Conservation (phyloP, 2,113 vertebrate genomes). For the Ardeotis arabs region DNA sequence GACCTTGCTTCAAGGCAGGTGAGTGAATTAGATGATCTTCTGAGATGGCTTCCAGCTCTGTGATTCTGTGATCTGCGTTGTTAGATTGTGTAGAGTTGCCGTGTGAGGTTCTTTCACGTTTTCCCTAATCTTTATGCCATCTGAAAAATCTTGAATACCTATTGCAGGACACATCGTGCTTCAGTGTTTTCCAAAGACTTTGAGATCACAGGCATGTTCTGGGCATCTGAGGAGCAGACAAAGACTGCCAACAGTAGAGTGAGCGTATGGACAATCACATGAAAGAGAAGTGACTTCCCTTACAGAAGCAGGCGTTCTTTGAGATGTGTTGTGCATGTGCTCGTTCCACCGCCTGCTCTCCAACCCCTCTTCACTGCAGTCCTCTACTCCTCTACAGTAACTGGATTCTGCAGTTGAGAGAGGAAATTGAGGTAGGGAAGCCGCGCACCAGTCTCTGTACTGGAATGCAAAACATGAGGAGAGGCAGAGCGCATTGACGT, state of each 20-base stretch:
- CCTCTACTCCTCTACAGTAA: conserved; percentile 67
- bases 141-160: not conserved
- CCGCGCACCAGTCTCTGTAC: conserved; percentile 14
- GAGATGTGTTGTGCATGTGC: conserved; percentile 61
- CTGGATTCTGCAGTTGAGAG: conserved; percentile 64
- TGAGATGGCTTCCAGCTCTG: not conserved
- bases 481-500: conserved; percentile 36
- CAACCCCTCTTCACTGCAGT: conserved; percentile 67
- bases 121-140: not conserved
- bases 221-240: not conserved
- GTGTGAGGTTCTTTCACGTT: not conserved
- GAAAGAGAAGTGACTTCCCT: conserved; percentile 46
- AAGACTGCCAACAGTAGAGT: not conserved
- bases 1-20: not conserved
- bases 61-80: not conserved
- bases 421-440: conserved; percentile 62
- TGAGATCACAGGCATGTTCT: not conserved
- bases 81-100: not conserved
- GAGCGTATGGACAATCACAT: not conserved
- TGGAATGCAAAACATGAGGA: conserved; percentile 46
- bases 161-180: not conserved
- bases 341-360: conserved; percentile 57
- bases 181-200: not conserved
- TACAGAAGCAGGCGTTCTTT: conserved; percentile 40
- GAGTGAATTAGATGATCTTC: not conserved